Base-by-base conservation (phyloP, 92 coral and sea anemone species). In the Zoanthus gigantus region DNA sequence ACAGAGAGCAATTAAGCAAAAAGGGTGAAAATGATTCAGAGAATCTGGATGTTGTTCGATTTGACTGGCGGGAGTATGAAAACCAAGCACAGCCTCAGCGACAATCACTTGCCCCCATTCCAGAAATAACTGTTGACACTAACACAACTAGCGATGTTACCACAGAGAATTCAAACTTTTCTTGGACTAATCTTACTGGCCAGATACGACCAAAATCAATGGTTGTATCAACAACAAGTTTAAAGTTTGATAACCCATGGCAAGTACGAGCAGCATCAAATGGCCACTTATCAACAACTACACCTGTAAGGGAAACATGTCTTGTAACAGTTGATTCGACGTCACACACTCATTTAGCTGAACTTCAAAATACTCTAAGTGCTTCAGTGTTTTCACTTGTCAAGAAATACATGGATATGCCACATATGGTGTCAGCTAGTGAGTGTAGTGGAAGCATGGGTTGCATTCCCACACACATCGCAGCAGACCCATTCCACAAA, bases 401-500 rank as follows among this genome's bases (percentile, higher is more conserved):
- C 61, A 91, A 92, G 66, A 84, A 88, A 52, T 91, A 90, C 45
- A 89, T 93, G 94, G 98, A 91, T 78, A 86, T 95, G 90, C 96
- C 96, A 1, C 93, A 83, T 66, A 88, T 84, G 92, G 86, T 95
- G n/a, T 94, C 94, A 3, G 96, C 98, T 4, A 92, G 95, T 60
- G 95, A 89, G 77, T 95, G 90, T 68, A 96, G 98, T 9, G 94
- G 94, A 44, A 95, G 98, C 67, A 95, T 95, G 31, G 98, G 94
- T 3, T 95, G 98, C 72, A 93, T 95, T n/a, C 95, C 98, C 0
- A 91, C 90, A 13, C 94, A 90, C 50, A 87, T 94, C 8, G 89
- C 92, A 32, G 92, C 92, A 54, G 83, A 76, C 61, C 98, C 98
- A 18, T 66, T 76, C 69, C 60, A 57, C 37, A 77, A 84, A 68